Evolutionary conservation across 2,888 invertebrate species (phyloP), one percentile per base, ranked within the genome.

Genomic region (Cheilosia scutellata): DNA sequence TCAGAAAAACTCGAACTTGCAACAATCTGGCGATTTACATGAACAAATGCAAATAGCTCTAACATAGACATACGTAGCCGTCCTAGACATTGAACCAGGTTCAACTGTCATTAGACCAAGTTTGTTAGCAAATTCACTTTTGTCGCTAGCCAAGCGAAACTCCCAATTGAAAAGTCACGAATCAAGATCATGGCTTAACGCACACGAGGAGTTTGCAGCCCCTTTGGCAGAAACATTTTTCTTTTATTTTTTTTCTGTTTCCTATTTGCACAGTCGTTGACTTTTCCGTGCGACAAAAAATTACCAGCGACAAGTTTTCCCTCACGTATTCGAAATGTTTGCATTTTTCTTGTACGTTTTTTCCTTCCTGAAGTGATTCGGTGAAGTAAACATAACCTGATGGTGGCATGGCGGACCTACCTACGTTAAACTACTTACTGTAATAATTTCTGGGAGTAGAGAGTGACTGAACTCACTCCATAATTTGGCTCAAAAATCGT

Each of bases 151-250:
- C 60, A 71, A 65, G 71, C 79, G 65, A 77, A 77, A 80, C 71
- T 80, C 27, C 76, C 80, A 80, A 80, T 79, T 65, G 60, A 80
- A 84, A 84, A 88, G 88, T 88, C 88, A 88, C 88, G 88, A 88
- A 88, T 88, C 89, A 89, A 89, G 88, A 89, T 89, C 88, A 89
- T 86, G 89, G 88, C 77, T 88, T 88, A 62, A 82, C 84, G 82
- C 86, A 86, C 74, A 86, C 87, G 25, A 47, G 31, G 37, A 60
- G 77, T 37, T 77, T 16, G 16, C 40, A 65, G 44, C 70, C 49
- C 70, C 77, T 72, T 55, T 37, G 66, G 25, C 66, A 47, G 47
- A 37, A 57, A 9, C 13, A 3, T 4, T 4, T 31, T 58, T 27
- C 42, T 29, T 20, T 49, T 42, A 33, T 47, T 51, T 29, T 20